A percentile compares a stretch with the other conserved stretches of the same genome.
Evolutionary conservation across 2,113 vertebrate species (phyloP).

Genomic region (Anser cygnoides): DNA sequence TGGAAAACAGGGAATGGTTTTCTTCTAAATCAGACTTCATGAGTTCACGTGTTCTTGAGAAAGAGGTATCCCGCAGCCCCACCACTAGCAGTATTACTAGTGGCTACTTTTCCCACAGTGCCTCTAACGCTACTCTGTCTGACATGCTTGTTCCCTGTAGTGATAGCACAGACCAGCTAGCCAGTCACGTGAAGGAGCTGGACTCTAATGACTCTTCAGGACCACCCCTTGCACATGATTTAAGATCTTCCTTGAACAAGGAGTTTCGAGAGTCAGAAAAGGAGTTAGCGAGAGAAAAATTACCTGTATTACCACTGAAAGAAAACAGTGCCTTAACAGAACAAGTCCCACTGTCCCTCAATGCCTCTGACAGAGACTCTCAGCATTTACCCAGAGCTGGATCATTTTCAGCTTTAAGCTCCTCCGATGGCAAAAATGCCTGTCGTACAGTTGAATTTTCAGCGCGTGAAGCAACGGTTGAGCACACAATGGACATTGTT

Average conservation of each 20-base stretch:
- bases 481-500: constrained; percentile 67
- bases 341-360: constrained; percentile 57
- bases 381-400: constrained; percentile 44
- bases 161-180: constrained; percentile 92
- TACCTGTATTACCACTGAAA: constrained; percentile 37
- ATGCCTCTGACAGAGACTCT: constrained; percentile 36
- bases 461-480: constrained; percentile 64
- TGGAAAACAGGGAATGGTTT: constrained; percentile 87
- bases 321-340: constrained; percentile 82
- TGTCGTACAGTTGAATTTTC: constrained; percentile 53
- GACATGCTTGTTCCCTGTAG: constrained; percentile 89
- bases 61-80: constrained; percentile 90
- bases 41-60: constrained; percentile 78
- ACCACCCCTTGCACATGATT: constrained; percentile 33
- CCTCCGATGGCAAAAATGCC: constrained; percentile 21
- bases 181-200: constrained; percentile 66
- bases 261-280: constrained; percentile 76
- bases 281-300: constrained; percentile 56
- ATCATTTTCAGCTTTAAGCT: constrained; percentile 35
- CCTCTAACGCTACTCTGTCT: constrained; percentile 93
- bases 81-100: constrained; percentile 97
- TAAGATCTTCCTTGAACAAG: constrained; percentile 63
- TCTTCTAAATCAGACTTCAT: constrained; percentile 79
- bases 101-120: constrained; percentile 98
- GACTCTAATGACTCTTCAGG: constrained; percentile 66